Conservation (phyloP, 2,797 vertebrate genomes). For the Adelosebastes latens region DNA sequence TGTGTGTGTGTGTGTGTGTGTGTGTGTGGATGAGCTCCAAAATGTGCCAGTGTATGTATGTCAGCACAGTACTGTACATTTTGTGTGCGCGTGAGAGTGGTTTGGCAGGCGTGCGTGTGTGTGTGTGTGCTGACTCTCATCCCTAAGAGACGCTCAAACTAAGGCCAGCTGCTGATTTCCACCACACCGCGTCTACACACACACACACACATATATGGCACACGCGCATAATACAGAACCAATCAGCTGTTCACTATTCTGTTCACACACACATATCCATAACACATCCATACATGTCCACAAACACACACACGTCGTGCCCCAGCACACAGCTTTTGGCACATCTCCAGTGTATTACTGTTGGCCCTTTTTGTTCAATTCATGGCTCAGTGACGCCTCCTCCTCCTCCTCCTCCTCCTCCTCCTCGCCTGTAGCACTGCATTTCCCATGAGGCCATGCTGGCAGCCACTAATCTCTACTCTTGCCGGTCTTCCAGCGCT, state of each 20-base stretch:
- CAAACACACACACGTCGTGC: not conserved
- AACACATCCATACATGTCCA: constrained; percentile 1
- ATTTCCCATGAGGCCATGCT: constrained; percentile 57
- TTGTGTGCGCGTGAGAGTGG: not conserved
- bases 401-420: not conserved
- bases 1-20: constrained; percentile 11
- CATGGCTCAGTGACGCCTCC: constrained; percentile 36
- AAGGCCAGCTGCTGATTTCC: constrained; percentile 61
- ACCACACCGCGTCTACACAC: not conserved
- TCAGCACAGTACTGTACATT: constrained; percentile 31
- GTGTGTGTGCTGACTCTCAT: constrained; percentile 32
- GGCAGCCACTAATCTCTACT: constrained; percentile 38
- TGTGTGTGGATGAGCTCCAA: constrained; percentile 36
- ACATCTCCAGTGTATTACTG: constrained; percentile 30
- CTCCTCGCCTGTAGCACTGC: constrained; percentile 36
- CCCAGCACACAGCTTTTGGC: constrained; percentile 18
- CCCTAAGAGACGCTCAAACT: constrained; percentile 66
- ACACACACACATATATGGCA: not conserved
- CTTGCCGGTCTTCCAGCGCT: constrained; percentile 10
- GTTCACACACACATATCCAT: not conserved
- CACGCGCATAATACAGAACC: not conserved
- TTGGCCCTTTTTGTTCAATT: constrained; percentile 56
- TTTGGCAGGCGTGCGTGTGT: constrained; percentile 14
- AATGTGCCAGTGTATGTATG: constrained; percentile 42
- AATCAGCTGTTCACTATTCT: constrained; percentile 17